phyloP scores from a whole-genome alignment of 2,113 vertebrate genomes.

The Oenanthe oenanthe region DNA sequence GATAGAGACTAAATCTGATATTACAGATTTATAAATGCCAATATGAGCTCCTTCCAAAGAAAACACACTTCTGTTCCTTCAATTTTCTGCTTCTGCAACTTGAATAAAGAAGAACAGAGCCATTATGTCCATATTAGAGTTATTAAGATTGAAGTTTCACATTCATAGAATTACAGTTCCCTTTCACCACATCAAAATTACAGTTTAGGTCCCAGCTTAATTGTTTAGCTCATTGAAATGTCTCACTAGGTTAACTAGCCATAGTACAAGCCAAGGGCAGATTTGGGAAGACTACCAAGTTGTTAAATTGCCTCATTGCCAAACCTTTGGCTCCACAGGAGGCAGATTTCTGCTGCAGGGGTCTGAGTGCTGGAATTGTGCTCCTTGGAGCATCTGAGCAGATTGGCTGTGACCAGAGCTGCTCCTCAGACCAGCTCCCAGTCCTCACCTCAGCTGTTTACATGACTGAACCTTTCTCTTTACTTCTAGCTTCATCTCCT shows the following conservation, averaged over 20 bases:
- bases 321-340: background rate
- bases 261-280: background rate
- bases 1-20: constrained; percentile 55
- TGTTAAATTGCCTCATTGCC: background rate
- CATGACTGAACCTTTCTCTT: background rate
- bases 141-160: background rate
- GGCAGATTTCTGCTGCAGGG: background rate
- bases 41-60: constrained; percentile 32
- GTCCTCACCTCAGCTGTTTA: background rate
- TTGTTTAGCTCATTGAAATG: background rate
- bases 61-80: constrained; percentile 23
- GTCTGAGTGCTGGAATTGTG: background rate
- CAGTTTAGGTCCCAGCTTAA: background rate
- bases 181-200: background rate
- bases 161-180: background rate
- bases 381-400: background rate
- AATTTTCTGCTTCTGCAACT: constrained; percentile 25
- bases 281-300: background rate
- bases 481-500: background rate
- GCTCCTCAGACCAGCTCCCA: background rate
- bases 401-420: background rate
- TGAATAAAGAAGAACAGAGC: constrained; percentile 2
- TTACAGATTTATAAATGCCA: constrained; percentile 41
- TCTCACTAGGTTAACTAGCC: background rate
- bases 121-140: background rate